phyloP scores from a whole-genome alignment of 2,797 vertebrate genomes.

The Esox masquinongy region DNA sequence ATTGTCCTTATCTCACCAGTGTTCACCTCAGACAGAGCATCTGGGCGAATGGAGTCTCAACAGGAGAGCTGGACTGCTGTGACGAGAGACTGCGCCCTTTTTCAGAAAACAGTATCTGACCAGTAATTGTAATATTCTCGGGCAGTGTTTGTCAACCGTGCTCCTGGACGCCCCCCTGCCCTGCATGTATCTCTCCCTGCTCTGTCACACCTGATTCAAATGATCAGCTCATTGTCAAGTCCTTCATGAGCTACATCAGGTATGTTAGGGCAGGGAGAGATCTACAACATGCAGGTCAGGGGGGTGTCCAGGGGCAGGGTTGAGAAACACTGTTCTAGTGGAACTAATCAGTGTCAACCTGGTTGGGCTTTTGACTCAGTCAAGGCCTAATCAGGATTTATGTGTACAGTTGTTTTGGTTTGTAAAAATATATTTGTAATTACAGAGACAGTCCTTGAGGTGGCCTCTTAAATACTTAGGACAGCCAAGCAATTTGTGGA shows the following conservation, averaged over 20 bases:
- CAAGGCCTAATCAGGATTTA: not conserved
- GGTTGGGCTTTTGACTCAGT: not conserved
- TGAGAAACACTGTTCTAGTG: not conserved
- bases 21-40: constrained; percentile 24
- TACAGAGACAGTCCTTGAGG: not conserved
- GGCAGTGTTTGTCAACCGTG: too few species aligned
- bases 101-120: constrained; percentile 27
- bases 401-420: constrained; percentile 6
- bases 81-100: constrained; percentile 45
- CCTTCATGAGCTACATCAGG: too few species aligned
- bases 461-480: not conserved
- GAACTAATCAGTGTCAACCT: not conserved
- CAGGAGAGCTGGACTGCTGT: constrained; percentile 30
- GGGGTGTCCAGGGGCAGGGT: too few species aligned
- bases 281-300: not conserved
- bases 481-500: not conserved
- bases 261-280: too few species aligned
- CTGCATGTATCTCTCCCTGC: too few species aligned
- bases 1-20: constrained; percentile 17
- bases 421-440: constrained; percentile 27
- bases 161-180: too few species aligned
- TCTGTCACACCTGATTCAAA: too few species aligned
- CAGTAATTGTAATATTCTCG: not conserved
- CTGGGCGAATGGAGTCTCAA: constrained; percentile 28
- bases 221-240: too few species aligned